Evolutionary conservation across 2,113 vertebrate species (phyloP), one percentile per base, ranked within the genome.

Genomic region (Girardinichthys multiradiatus): DNA sequence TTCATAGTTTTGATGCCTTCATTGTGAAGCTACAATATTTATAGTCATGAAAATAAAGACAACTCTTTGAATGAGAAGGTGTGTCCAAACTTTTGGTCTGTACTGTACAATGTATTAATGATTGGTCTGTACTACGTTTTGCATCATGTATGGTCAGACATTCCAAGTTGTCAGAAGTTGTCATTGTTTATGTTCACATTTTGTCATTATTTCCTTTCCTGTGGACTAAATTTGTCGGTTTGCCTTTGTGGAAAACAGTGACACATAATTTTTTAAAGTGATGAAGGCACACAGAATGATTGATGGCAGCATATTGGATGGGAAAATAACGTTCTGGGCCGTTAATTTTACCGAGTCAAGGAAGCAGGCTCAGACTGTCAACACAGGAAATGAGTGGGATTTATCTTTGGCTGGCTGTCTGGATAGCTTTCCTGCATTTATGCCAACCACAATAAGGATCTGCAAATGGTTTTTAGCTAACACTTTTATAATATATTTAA

Each of bases 281-380:
- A 91, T 86, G 90, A 91, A 84, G 77, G 84, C 81, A 78, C 76
- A 73, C 78, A 31, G 66, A 35, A 79, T 91, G 87, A 93, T 89
- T 92, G 90, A 92, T 93, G 82, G 87, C 75, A 66, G 82, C 82
- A 89, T 92, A 89, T 88, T 92, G 91, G 87, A 90, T 86, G 86
- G 79, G 86, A 90, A 91, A 91, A 90, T 92, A 89, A 89, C 82
- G 85, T 93, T 93, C 87, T 87, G 85, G 87, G 79, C 88, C 83
- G 87, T 94, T 93, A 91, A 92, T 92, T 93, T 85, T 86, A 90
- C 83, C 59, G 42, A 91, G 90, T 91, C 88, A 87, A 87, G 86
- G 87, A 92, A 91, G 83, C 81, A 84, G 89, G 72, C 88, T 80
- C 78, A 80, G 83, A 86, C 86, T 90, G 88, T 90, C 88, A 89